Percentiles rank a stretch among this genome's conserved stretches.
Conservation (phyloP, 53 echinoderm and acorn worm genomes). For the Temnopleurus reevesii region DNA sequence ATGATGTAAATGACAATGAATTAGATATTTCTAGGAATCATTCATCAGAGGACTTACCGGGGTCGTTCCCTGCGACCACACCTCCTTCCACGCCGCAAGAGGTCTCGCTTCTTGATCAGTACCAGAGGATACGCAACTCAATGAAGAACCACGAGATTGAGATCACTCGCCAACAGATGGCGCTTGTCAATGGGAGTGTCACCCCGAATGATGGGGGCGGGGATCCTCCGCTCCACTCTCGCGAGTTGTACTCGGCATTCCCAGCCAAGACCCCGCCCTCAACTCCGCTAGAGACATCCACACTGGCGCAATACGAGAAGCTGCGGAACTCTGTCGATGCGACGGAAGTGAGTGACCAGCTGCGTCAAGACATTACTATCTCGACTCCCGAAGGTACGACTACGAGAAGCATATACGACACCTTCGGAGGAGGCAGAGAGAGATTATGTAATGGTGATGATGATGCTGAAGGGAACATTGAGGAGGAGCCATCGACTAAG, state of each 20-base stretch:
- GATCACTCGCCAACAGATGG: slow-evolving; percentile 46
- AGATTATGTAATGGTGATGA: slow-evolving; percentile 48
- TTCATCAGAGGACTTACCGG: neutral
- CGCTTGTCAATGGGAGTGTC: slow-evolving; percentile 29
- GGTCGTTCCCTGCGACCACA: slow-evolving; percentile 52
- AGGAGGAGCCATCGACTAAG: neutral
- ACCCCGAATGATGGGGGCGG: neutral
- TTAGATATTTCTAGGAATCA: neutral
- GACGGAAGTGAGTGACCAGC: slow-evolving; percentile 70
- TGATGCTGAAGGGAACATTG: slow-evolving; percentile 38
- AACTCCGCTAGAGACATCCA: slow-evolving; percentile 70
- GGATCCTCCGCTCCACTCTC: slow-evolving; percentile 29
- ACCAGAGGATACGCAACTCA: slow-evolving; percentile 58
- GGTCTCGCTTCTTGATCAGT: slow-evolving; percentile 25
- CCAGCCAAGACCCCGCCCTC: slow-evolving; percentile 90
- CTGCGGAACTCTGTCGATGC: slow-evolving; percentile 71
- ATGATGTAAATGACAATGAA: slow-evolving; percentile 18
- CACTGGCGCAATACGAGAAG: slow-evolving; percentile 63
- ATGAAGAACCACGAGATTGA: slow-evolving; percentile 56
- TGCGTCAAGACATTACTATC: slow-evolving; percentile 60
- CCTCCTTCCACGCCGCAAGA: slow-evolving; percentile 66
- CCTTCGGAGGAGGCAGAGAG: neutral
- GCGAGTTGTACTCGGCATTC: slow-evolving; percentile 71
- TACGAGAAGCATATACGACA: slow-evolving; percentile 51
- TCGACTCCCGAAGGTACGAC: slow-evolving; percentile 48